Conservation (phyloP, 2,888 invertebrate genomes). For the Folsomia manolachei region DNA sequence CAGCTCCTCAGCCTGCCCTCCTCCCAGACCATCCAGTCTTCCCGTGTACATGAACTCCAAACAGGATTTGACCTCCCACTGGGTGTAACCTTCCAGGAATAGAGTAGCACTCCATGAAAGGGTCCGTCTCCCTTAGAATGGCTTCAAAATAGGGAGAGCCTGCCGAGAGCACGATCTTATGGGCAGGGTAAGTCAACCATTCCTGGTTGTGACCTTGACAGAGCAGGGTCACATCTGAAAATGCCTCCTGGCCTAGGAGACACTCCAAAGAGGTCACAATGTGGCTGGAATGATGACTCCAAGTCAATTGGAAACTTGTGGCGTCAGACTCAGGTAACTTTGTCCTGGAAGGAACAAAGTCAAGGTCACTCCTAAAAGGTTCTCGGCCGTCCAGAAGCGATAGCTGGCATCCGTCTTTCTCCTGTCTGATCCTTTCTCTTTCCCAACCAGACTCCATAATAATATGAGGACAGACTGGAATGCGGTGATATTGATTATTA, state of each 20-base stretch:
- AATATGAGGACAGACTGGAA: too few species aligned
- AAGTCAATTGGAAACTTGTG: slow-evolving; percentile 53
- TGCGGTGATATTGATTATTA: too few species aligned
- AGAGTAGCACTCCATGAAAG: slow-evolving; percentile 84
- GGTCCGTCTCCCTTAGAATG: slow-evolving; percentile 85
- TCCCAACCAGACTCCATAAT: too few species aligned
- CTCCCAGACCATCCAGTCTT: neutral
- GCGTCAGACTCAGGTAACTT: too few species aligned
- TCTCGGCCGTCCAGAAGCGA: too few species aligned
- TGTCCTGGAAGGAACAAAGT: too few species aligned
- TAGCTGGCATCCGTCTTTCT: too few species aligned
- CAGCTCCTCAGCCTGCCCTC: slow-evolving; percentile 63
- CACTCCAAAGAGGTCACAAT: slow-evolving; percentile 83
- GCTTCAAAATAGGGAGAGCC: slow-evolving; percentile 78
- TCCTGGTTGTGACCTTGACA: slow-evolving; percentile 56
- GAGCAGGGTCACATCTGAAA: slow-evolving; percentile 86
- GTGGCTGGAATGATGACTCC: slow-evolving; percentile 91
- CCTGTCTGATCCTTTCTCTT: too few species aligned
- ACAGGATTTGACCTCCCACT: slow-evolving; percentile 83
- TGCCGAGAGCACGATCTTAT: slow-evolving; percentile 86
- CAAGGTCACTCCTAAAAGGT: too few species aligned
- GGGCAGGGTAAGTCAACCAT: slow-evolving; percentile 59
- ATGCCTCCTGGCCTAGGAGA: slow-evolving; percentile 78
- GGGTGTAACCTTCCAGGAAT: slow-evolving; percentile 85
- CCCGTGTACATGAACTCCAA: slow-evolving; percentile 93